Base-by-base conservation (phyloP, 2,888 invertebrate species). In the Tetranychus truncatus region DNA sequence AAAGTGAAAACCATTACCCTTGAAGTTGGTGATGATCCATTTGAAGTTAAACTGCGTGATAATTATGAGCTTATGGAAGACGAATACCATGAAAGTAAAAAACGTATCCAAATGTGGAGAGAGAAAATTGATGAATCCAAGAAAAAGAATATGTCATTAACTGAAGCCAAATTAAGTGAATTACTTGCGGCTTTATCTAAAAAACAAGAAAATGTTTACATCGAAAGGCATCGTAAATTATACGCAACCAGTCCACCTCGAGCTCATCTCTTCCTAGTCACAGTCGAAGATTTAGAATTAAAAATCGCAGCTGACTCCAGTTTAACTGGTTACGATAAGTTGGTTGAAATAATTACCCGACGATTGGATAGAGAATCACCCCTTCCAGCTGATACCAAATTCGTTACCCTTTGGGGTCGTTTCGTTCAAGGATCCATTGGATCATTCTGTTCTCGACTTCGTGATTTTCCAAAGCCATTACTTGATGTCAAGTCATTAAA, bases 1-100 rank as follows among this genome's bases (percentile, higher is more conserved):
- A 91, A 91, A 86, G 90, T 92, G 80, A 84, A 83, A 81, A 84
- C 82, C 81, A 89, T 94, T 81, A 82, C 90, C 1, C 88, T 99
- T 79, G 95, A 96, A 84, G 88, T 99, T 84, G 91, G 91, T 78
- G 99, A 99, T 81, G 97, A 99, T 86, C 96, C 96, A 0, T 97
- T 99, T 81, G 99, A 99, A 84, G 94, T 96, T 4, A 92, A 92
- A 81, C 85, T 99, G 8, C 87, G 95, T 0, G 95, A 96, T 80
- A 97, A 96, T 82, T 96, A 93, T 82, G 95, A 95, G 81, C 85
- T 97, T 0, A 83, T 95, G 72, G 92, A 93, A 81, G 97, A 99
- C 81, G 97, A 99, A 82, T 93, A 92, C 81, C 89, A 91, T 80
- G 97, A 99, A 82, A 91, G 92, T 81, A 86, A 92, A 80, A 94